phyloP scores from a whole-genome alignment of 35 echinoderm and acorn worm species.

The Hemicentrotus pulcherrimus region DNA sequence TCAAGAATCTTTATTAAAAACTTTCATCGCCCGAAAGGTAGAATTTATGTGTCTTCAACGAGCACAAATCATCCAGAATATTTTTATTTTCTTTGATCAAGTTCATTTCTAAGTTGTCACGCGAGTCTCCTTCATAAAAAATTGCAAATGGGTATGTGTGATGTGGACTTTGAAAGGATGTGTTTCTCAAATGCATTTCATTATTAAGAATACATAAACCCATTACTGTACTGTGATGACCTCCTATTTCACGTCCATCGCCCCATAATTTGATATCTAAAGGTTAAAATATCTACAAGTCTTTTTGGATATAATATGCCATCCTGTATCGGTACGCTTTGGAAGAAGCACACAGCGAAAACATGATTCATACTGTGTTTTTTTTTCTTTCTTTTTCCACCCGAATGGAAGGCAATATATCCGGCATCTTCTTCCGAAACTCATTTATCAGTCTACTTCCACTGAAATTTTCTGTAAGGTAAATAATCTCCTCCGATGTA shows the following conservation, averaged over 20 bases:
- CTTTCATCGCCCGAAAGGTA: constrained; percentile 72
- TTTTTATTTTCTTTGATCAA: too few relatives aligned
- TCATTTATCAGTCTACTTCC: constrained; percentile 41
- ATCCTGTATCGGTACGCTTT: constrained; percentile 45
- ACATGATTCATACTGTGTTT: constrained; percentile 5
- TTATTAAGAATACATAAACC: constrained; percentile 55
- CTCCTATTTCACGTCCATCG: constrained; percentile 76
- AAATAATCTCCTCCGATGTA: not conserved
- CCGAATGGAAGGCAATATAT: not conserved
- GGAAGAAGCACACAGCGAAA: constrained; percentile 53
- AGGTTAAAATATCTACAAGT: constrained; percentile 46
- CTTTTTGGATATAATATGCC: constrained; percentile 48
- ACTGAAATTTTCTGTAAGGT: constrained; percentile 63
- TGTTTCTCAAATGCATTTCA: constrained; percentile 31
- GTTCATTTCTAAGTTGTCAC: constrained; percentile 80
- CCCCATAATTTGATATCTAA: constrained; percentile 58
- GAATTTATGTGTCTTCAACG: not conserved
- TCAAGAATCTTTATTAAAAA: constrained; percentile 65
- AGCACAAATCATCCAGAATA: too few relatives aligned
- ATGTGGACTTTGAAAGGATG: constrained; percentile 45
- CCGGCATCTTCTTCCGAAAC: constrained; percentile 45
- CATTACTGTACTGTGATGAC: constrained; percentile 52
- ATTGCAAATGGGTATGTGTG: constrained; percentile 60
- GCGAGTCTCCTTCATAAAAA: constrained; percentile 75
- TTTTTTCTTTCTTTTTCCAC: not conserved